Evolutionary conservation across 2,113 vertebrate species (phyloP).

Genomic region (Pipra filicauda): DNA sequence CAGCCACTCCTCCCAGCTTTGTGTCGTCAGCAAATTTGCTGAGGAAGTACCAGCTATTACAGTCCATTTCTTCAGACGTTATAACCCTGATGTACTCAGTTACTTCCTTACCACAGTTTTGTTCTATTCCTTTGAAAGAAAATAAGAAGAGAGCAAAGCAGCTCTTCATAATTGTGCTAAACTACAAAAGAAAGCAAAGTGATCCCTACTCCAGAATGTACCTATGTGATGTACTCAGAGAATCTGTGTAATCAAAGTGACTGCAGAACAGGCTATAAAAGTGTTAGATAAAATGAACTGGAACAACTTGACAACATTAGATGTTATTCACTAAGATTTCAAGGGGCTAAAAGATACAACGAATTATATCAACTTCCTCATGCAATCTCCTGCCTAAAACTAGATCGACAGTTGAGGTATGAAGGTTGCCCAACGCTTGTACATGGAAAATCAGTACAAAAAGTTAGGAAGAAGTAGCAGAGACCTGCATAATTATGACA

Average conservation of each 20-base stretch:
- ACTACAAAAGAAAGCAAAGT: background rate
- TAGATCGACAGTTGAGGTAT: background rate
- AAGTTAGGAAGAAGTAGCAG: background rate
- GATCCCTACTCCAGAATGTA: background rate
- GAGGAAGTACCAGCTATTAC: background rate
- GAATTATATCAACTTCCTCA: background rate
- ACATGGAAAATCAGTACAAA: background rate
- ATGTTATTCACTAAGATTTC: background rate
- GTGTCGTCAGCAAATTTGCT: background rate
- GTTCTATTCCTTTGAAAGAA: background rate
- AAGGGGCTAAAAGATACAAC: background rate
- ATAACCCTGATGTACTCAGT: background rate
- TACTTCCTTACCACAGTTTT: background rate
- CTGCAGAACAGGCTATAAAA: background rate
- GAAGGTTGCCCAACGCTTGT: background rate
- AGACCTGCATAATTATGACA: background rate
- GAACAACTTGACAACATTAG: background rate
- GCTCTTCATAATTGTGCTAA: background rate
- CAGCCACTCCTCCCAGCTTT: background rate
- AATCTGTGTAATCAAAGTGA: background rate
- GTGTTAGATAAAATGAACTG: background rate
- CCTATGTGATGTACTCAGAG: rapidly evolving
- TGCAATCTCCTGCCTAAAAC: background rate
- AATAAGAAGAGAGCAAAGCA: background rate
- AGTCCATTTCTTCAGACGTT: background rate